A percentile compares a stretch with the other conserved stretches of the same genome.
These are phyloP conservation scores for Contarinia nasturtii DNA, from an alignment of 1,140 invertebrate species.

Conservation along the genomic window DNA sequence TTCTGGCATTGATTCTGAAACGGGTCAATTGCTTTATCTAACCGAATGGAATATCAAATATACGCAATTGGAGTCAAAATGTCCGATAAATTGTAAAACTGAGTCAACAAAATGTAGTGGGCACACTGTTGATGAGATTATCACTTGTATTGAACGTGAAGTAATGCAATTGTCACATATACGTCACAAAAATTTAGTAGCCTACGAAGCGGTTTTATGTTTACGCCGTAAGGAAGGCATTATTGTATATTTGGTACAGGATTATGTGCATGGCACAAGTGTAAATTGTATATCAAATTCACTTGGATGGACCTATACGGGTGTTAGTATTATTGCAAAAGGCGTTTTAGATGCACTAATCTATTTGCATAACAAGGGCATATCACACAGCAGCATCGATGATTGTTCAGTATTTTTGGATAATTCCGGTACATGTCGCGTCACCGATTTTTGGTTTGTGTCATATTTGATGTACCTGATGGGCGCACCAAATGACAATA, in stretches of 20 bases:
- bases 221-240: constrained; percentile 34
- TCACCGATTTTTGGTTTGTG: constrained; percentile 54
- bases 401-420: constrained; percentile 45
- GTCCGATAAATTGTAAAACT: constrained; percentile 3
- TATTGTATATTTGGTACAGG: constrained; percentile 38
- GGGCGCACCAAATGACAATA: constrained; percentile 24
- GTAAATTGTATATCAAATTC: constrained; percentile 16
- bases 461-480: constrained; percentile 16
- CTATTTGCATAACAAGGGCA: constrained; percentile 55
- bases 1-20: constrained; percentile 41
- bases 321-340: constrained; percentile 27
- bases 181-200: constrained; percentile 47
- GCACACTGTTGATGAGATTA: constrained; percentile 19
- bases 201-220: constrained; percentile 51
- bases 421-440: constrained; percentile 29
- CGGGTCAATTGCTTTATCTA: constrained; percentile 44
- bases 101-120: constrained; percentile 13
- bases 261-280: constrained; percentile 36
- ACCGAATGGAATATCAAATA: constrained; percentile 48
- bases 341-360: constrained; percentile 44
- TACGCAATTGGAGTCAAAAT: constrained; percentile 16
- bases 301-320: constrained; percentile 22
- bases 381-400: constrained; percentile 55
- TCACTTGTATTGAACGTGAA: constrained; percentile 49
- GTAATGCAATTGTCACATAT: constrained; percentile 42